Conservation (phyloP, 1,140 invertebrate species). For the Doryteuthis pealeii region DNA sequence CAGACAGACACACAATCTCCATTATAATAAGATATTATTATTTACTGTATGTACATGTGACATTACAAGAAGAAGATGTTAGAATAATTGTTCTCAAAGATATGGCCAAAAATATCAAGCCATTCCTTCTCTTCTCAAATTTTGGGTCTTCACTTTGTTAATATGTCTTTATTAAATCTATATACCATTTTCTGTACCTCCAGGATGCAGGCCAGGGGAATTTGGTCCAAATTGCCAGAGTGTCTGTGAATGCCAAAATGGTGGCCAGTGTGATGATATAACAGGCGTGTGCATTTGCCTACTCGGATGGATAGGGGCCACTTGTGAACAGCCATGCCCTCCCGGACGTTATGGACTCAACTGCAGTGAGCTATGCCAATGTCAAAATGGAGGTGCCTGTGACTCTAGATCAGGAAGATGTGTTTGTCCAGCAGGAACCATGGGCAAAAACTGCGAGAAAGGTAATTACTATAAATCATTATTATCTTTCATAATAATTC, state of each 20-base stretch:
- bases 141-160: too few relatives aligned
- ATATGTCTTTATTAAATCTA: too few relatives aligned
- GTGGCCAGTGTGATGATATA: conserved; percentile 57
- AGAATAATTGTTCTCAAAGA: too few relatives aligned
- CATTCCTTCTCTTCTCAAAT: too few relatives aligned
- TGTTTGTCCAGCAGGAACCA: conserved; percentile 80
- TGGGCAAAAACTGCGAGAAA: conserved; percentile 70
- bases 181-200: not conserved
- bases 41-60: too few relatives aligned
- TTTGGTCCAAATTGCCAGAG: conserved; percentile 47
- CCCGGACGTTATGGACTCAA: conserved; percentile 44
- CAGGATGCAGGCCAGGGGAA: conserved; percentile 43
- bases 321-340: conserved; percentile 42
- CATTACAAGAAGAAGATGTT: too few relatives aligned
- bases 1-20: too few relatives aligned
- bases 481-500: too few relatives aligned
- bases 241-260: conserved; percentile 53
- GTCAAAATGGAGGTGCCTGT: conserved; percentile 56
- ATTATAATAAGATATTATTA: too few relatives aligned
- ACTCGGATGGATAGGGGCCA: conserved; percentile 43
- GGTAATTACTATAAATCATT: too few relatives aligned
- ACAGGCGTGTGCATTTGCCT: conserved; percentile 42
- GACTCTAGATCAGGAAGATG: conserved; percentile 75
- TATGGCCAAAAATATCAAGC: too few relatives aligned
- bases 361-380: conserved; percentile 47